Evolutionary conservation across 2,797 vertebrate genomes (phyloP), one percentile per base, ranked within the genome.

Genomic region (Babyrousa celebensis): DNA sequence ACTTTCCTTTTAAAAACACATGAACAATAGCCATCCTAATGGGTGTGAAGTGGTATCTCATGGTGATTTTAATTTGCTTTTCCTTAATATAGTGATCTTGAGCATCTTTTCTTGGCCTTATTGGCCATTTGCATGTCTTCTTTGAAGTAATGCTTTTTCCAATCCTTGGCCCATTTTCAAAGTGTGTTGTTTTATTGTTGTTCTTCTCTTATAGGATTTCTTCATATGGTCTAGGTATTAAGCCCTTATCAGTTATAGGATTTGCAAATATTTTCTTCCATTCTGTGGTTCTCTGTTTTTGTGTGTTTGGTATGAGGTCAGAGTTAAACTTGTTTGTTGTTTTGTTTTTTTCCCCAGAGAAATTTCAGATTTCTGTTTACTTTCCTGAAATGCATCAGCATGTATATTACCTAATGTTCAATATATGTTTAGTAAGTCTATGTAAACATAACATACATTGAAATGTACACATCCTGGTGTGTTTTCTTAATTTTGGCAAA

Each of bases 261-360:
- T 94, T 85, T 36, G 25, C 23, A 94, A 71, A 62, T 77, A 78
- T 54, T 62, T 87, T 75, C 68, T 70, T 70, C 18, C 17, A 25
- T 85, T 29, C 6, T 32, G 10, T 63, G 17, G 5, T 9, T 79
- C 21, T 70, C 23, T 74, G n/a, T 79, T 91, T 90, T 85, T 85
- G 43, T 20, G 25, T 21, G 6, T 68, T 36, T 12, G 3, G 16
- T 70, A 48, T 25, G 12, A 85, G 43, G 16, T 70, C 17, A 23
- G 58, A 40, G 23, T 18, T 36, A 82, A 60, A 4, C 29, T 80
- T 56, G 7, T 63, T n/a, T 36, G 20, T 80, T 60, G n/a, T 4
- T 21, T 78, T 79, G 20, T 84, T 54, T 29, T 27, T 8, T 68
- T 67, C 54, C 75, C 56, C 20, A 43, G 16, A 21, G 71, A 84